phyloP scores from a whole-genome alignment of 2,888 invertebrate genomes.

The Silvanus unidentatus region DNA sequence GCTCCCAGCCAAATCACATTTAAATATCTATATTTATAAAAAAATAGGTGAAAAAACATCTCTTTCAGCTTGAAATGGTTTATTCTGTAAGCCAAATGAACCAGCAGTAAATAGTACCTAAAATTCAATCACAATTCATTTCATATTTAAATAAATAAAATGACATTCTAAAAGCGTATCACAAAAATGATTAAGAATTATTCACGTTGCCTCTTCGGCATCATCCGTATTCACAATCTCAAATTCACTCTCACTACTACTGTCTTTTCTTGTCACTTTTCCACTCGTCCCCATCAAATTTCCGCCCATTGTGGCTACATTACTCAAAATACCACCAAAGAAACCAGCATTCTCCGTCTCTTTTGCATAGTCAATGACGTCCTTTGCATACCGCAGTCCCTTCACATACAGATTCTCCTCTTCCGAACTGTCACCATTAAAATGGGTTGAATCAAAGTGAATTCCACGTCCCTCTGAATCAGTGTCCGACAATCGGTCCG shows the following conservation, averaged over 20 bases:
- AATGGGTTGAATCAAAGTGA: conserved; percentile 43
- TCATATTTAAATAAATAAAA: not conserved
- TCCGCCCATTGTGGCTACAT: conserved; percentile 20
- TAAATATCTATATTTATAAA: too few relatives aligned
- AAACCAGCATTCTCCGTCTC: conserved; percentile 5
- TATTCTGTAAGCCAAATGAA: too few relatives aligned
- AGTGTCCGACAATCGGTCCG: conserved; percentile 30
- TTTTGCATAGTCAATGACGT: not conserved
- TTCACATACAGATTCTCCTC: conserved; percentile 37
- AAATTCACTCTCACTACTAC: conserved; percentile 41
- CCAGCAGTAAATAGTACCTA: too few relatives aligned
- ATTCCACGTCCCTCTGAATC: conserved; percentile 38
- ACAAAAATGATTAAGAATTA: not conserved
- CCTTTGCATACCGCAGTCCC: conserved; percentile 28
- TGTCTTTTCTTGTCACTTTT: conserved; percentile 21
- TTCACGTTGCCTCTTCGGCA: conserved; percentile 5
- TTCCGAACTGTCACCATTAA: conserved; percentile 43
- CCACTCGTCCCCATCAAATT: conserved; percentile 20
- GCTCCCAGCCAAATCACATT: too few relatives aligned
- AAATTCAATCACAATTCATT: too few relatives aligned
- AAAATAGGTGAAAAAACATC: too few relatives aligned
- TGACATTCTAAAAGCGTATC: not conserved
- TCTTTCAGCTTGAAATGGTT: too few relatives aligned
- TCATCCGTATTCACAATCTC: conserved; percentile 40
- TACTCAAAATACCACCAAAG: conserved; percentile 13